Conservation (phyloP, 2,797 vertebrate genomes). For the Trichosurus vulpecula region DNA sequence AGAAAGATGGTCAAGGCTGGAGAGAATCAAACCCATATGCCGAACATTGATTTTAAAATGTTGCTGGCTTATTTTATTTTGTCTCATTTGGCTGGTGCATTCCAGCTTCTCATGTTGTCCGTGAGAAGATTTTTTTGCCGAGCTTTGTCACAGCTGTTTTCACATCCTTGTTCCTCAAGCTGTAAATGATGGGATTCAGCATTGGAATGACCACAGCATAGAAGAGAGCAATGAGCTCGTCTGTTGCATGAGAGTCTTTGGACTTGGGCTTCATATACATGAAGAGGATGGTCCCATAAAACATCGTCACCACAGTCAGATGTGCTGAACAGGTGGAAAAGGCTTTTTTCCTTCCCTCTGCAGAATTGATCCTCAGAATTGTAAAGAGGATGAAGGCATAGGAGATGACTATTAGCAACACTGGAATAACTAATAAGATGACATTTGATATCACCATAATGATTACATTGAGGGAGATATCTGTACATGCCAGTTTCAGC, state of each 20-base stretch:
- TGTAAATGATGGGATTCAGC: conserved; percentile 70
- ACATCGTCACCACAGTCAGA: conserved; percentile 65
- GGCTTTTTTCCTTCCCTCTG: conserved; percentile 57
- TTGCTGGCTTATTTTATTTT: too few species aligned
- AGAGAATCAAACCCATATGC: neutral
- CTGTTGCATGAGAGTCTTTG: conserved; percentile 50
- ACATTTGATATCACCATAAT: conserved; percentile 48
- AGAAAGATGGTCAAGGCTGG: neutral
- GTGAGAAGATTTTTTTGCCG: neutral
- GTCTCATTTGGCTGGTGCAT: neutral
- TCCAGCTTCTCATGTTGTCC: neutral
- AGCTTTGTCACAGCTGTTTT: conserved; percentile 57
- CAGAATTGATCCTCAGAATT: conserved; percentile 63
- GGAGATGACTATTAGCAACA: conserved; percentile 60
- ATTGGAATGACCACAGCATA: conserved; percentile 66
- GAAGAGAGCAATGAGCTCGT: conserved; percentile 70
- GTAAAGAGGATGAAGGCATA: conserved; percentile 64
- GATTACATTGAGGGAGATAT: conserved; percentile 56
- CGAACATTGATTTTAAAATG: neutral
- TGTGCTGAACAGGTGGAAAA: conserved; percentile 70
- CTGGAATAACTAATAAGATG: conserved; percentile 64
- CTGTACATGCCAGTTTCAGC: conserved; percentile 65
- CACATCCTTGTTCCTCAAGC: conserved; percentile 71
- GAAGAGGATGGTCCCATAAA: conserved; percentile 68
- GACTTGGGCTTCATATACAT: conserved; percentile 68